Evolutionary conservation across 2,113 vertebrate genomes (phyloP).

Genomic region (Neogobius melanostomus): DNA sequence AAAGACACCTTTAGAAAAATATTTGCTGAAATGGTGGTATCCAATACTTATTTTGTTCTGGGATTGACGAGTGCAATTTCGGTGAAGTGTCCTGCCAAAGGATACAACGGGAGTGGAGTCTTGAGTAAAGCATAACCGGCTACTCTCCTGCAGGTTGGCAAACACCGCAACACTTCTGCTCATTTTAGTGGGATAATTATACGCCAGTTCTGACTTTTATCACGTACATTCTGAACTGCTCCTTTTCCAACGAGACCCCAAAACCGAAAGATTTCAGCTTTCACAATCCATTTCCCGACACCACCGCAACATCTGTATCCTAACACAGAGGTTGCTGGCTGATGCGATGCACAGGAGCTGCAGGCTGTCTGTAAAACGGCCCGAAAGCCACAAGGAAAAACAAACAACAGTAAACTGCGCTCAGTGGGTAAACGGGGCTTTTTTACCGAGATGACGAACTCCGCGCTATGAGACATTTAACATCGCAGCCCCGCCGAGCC

Average conservation of each 20-base stretch:
- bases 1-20: too few species aligned
- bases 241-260: background rate
- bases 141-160: background rate
- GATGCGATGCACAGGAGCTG: constrained; percentile 12
- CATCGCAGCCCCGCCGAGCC: constrained; percentile 15
- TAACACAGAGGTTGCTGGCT: background rate
- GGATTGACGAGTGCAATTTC: too few species aligned
- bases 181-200: too few species aligned
- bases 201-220: background rate
- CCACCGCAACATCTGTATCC: constrained; percentile 13
- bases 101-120: too few species aligned
- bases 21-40: too few species aligned
- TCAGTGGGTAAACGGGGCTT: constrained; percentile 22
- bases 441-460: constrained; percentile 20
- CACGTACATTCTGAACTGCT: background rate
- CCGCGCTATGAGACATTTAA: constrained; percentile 21
- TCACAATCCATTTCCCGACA: constrained; percentile 7
- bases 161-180: too few species aligned
- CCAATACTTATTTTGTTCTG: too few species aligned
- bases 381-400: constrained; percentile 17
- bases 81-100: too few species aligned
- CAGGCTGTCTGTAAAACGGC: constrained; percentile 9
- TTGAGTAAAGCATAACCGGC: background rate
- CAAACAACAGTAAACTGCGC: constrained; percentile 31
- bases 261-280: background rate